Base-by-base conservation (phyloP, 2,888 invertebrate genomes). In the Leucoptera coffeella region DNA sequence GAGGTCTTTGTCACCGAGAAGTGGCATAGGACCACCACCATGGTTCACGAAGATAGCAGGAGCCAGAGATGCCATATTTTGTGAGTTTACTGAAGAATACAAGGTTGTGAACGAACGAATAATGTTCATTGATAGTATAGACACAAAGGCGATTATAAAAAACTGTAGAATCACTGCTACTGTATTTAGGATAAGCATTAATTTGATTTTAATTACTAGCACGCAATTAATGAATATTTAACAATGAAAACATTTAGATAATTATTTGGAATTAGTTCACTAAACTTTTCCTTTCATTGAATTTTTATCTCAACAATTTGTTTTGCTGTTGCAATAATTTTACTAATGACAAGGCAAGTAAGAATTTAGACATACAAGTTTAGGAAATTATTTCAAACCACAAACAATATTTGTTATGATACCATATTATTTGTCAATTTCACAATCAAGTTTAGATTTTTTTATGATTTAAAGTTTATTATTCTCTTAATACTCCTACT, bases 21-120 rank as follows among this genome's bases (percentile, higher is more conserved):
- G 44, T 4, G 67, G 69, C 35, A 65, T 25, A 2, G 69, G 67
- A 4, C 69, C 67, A 32, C 67, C 69, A 8, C 67, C 69, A 29
- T 69, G 69, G 34, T 67, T 67, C 2, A 69, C 64, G 28, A 69
- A 69, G 15, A 69, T 25, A 8, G 67, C 59, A 23, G 69, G 69
- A 24, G 65, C 67, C n/a, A 64, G 19, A 4, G 50, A 34, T 38
- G 44, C 47, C 62, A 65, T 67, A 42, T 48, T 64, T 30, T 41
- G 43, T 28, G 43, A 41, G 34, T 42, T 39, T 33, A 52, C 43
- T 34, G 50, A 48, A n/a, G n/a, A n/a, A n/a, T n/a, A n/a, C 6
- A 17, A 17, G 17, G 17, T 7, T 7, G 6, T 17, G 28, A 67
- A 61, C 36, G 58, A 47, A 29, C 54, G 45, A 31, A 67, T 42